Percentiles rank a stretch among this genome's conserved stretches.
These are phyloP conservation scores for Lepidurus couesii DNA, from an alignment of 1,140 invertebrate genomes.

Conservation along the genomic window DNA sequence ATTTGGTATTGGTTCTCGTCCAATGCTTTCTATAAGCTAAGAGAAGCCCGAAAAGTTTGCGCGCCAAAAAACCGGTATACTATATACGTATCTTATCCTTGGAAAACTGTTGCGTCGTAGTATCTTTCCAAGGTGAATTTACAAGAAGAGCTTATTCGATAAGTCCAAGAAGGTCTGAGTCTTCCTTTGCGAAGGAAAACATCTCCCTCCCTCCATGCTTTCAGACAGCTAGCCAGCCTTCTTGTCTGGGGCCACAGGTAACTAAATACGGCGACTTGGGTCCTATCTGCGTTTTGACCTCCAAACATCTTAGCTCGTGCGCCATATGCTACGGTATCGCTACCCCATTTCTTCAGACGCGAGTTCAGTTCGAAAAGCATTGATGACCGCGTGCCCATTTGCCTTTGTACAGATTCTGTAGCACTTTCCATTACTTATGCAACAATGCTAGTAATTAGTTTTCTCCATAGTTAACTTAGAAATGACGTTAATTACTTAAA, in stretches of 20 bases:
- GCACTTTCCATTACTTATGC: too few species aligned
- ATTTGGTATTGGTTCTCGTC: too few species aligned
- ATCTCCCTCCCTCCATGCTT: background rate
- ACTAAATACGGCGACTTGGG: background rate
- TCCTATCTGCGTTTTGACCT: background rate
- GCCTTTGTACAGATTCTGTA: background rate
- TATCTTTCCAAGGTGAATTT: background rate
- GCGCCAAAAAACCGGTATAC: conserved; percentile 11
- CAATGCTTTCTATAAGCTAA: too few species aligned
- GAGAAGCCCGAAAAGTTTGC: background rate
- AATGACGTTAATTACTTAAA: too few species aligned
- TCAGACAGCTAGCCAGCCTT: background rate
- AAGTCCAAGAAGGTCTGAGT: background rate
- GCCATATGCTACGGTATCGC: background rate
- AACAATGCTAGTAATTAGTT: background rate
- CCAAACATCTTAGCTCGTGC: background rate
- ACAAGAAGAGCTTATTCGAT: background rate
- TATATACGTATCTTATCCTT: background rate
- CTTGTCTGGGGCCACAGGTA: background rate
- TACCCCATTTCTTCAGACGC: background rate
- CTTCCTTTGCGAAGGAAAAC: too few species aligned
- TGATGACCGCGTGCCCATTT: background rate
- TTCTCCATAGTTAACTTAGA: background rate
- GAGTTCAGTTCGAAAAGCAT: background rate
- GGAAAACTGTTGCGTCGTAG: background rate